These are phyloP conservation scores for Phylloscopus trochilus DNA, from an alignment of 2,113 vertebrate genomes.

Conservation along the genomic window DNA sequence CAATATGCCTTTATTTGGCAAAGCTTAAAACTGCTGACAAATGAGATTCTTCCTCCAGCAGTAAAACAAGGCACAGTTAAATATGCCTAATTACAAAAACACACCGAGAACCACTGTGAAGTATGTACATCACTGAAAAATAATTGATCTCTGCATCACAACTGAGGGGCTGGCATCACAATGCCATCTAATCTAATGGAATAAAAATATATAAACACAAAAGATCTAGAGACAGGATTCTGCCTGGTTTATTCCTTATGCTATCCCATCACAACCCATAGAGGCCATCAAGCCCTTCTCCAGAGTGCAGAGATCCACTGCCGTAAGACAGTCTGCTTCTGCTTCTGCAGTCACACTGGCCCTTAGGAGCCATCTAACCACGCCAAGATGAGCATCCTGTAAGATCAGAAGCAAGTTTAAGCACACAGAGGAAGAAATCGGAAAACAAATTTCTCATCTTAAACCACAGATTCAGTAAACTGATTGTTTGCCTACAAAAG, in stretches of 20 bases:
- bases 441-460: not conserved
- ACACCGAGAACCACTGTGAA: slow-evolving; percentile 33
- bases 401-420: not conserved
- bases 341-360: not conserved
- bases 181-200: not conserved
- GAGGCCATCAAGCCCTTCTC: not conserved
- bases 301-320: not conserved
- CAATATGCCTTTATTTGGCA: slow-evolving; percentile 83
- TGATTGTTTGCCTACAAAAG: not conserved
- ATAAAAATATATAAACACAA: not conserved
- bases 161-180: not conserved
- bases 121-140: not conserved
- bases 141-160: not conserved
- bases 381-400: not conserved
- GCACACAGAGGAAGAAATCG: not conserved
- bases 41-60: slow-evolving; percentile 76
- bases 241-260: not conserved
- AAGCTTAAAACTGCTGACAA: slow-evolving; percentile 83
- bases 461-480: not conserved
- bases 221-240: not conserved
- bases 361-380: not conserved
- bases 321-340: not conserved
- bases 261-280: not conserved
- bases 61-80: slow-evolving; percentile 70
- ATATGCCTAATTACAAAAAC: slow-evolving; percentile 76